phyloP scores from a whole-genome alignment of 2,113 vertebrate species.

The Caranx ignobilis region DNA sequence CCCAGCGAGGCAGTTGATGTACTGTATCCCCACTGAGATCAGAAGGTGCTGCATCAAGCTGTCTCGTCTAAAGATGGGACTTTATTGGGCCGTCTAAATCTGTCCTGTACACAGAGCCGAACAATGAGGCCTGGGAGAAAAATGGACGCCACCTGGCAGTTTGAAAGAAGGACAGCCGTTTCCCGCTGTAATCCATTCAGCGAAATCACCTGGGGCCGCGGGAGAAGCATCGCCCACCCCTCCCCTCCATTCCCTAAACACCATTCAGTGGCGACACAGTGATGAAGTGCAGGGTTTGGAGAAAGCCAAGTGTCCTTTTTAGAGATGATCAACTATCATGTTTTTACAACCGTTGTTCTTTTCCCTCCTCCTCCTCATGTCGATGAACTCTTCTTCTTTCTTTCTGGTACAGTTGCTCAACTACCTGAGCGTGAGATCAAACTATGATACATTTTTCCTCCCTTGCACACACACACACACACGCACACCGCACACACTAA shows the following conservation, averaged over 20 bases:
- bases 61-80: slow-evolving; percentile 68
- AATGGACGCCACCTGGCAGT: slow-evolving; percentile 80
- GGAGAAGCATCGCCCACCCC: slow-evolving; percentile 46
- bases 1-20: slow-evolving; percentile 34
- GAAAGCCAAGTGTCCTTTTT: slow-evolving; percentile 74
- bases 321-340: slow-evolving; percentile 77
- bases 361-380: slow-evolving; percentile 30
- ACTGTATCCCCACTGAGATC: slow-evolving; percentile 66
- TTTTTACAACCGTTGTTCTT: slow-evolving; percentile 66
- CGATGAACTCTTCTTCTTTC: slow-evolving; percentile 45
- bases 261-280: slow-evolving; percentile 67
- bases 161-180: slow-evolving; percentile 80
- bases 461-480: slow-evolving; percentile 46
- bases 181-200: slow-evolving; percentile 82
- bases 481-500: slow-evolving; percentile 67
- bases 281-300: slow-evolving; percentile 71
- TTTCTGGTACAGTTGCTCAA: slow-evolving; percentile 35
- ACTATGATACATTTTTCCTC: slow-evolving; percentile 84
- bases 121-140: slow-evolving; percentile 78
- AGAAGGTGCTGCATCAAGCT: slow-evolving; percentile 75
- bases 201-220: slow-evolving; percentile 77
- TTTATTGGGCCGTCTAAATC: slow-evolving; percentile 79
- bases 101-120: slow-evolving; percentile 62
- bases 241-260: slow-evolving; percentile 58
- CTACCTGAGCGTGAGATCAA: slow-evolving; percentile 54